Percentiles rank a stretch among this genome's conserved stretches.
phyloP scores from a whole-genome alignment of 2,113 vertebrate species.

The Neotoma lepida region DNA sequence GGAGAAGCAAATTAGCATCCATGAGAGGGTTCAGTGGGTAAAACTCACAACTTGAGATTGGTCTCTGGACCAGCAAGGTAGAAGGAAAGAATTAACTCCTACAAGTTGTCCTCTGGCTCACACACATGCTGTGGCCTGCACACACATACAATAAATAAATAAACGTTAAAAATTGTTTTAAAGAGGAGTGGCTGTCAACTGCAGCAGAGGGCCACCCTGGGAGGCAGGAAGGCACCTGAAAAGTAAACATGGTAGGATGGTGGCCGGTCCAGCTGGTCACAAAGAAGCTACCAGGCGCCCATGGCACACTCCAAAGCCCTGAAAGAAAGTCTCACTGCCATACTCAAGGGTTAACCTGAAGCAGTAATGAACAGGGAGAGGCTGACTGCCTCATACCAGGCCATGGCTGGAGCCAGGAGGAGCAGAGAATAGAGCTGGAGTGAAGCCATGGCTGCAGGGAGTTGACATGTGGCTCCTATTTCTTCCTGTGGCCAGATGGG shows the following conservation, averaged over 20 bases:
- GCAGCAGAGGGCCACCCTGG: background rate
- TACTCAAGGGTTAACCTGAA: background rate
- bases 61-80: background rate
- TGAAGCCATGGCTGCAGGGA: background rate
- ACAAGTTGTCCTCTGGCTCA: background rate
- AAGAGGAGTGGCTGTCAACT: background rate
- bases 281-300: background rate
- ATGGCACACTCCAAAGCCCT: background rate
- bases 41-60: background rate
- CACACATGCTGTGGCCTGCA: background rate
- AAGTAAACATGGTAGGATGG: rapidly evolving
- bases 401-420: background rate
- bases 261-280: background rate
- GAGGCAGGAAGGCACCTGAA: background rate
- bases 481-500: background rate
- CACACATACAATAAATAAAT: background rate
- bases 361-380: background rate
- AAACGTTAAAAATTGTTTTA: background rate
- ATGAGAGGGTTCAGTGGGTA: too few species aligned
- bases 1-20: background rate
- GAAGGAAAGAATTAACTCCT: background rate
- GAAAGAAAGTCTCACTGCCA: background rate
- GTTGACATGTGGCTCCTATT: background rate
- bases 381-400: background rate
- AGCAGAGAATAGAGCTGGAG: background rate